Evolutionary conservation across 92 coral and sea anemone genomes (phyloP).

Genomic region (Ricordea florida): DNA sequence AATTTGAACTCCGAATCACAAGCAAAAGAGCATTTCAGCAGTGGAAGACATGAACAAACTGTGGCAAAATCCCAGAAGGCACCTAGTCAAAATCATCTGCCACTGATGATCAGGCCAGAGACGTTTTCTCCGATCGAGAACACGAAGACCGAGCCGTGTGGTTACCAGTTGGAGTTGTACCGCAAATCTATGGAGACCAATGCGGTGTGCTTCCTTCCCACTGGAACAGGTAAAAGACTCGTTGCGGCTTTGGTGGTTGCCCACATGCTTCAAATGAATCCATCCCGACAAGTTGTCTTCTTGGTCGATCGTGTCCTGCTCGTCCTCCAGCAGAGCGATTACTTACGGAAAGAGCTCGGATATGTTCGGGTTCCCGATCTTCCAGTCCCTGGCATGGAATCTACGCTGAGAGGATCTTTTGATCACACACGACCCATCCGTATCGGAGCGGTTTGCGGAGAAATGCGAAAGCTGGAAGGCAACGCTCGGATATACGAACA

Average conservation of each 20-base stretch:
- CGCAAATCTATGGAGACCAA: slow-evolving; percentile 76
- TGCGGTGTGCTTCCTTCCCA: slow-evolving; percentile 88
- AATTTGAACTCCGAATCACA: slow-evolving; percentile 90
- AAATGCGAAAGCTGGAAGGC: slow-evolving; percentile 83
- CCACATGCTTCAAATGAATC: slow-evolving; percentile 75
- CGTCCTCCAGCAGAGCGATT: slow-evolving; percentile 85
- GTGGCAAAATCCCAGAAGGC: slow-evolving; percentile 87
- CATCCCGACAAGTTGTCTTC: slow-evolving; percentile 88
- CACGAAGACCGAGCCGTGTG: slow-evolving; percentile 69
- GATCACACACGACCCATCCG: slow-evolving; percentile 63
- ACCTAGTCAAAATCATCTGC: slow-evolving; percentile 59
- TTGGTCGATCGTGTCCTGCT: slow-evolving; percentile 88
- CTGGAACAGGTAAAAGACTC: slow-evolving; percentile 92
- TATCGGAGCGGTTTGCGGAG: slow-evolving; percentile 92
- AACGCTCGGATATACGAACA: slow-evolving; percentile 85
- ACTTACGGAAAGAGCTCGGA: slow-evolving; percentile 73
- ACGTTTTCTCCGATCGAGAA: slow-evolving; percentile 18
- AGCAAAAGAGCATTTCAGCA: slow-evolving; percentile 90
- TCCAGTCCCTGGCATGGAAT: neutral
- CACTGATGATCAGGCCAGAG: slow-evolving; percentile 38
- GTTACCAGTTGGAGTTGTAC: slow-evolving; percentile 82
- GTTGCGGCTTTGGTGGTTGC: slow-evolving; percentile 81
- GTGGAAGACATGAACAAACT: slow-evolving; percentile 94
- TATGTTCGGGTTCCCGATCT: slow-evolving; percentile 44
- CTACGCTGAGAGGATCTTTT: neutral